Evolutionary conservation across 2,113 vertebrate genomes (phyloP).

Genomic region (Genyomyrus donnyi): DNA sequence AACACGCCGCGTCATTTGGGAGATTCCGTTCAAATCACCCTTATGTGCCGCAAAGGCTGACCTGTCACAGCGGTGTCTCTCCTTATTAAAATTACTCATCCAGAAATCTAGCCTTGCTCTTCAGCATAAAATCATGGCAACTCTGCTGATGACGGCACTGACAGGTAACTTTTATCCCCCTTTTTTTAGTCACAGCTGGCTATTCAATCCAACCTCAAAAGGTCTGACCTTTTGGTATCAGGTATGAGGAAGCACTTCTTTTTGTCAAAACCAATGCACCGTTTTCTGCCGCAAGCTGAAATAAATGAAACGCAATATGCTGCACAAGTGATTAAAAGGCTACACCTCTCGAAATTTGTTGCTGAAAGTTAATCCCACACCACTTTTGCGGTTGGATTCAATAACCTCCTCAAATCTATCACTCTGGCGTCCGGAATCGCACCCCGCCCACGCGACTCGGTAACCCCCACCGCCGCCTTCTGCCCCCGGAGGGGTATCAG

Average conservation of each 20-base stretch:
- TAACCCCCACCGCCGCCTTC: background rate
- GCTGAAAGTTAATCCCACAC: background rate
- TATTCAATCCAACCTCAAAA: background rate
- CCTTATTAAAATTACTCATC: background rate
- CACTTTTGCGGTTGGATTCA: constrained; percentile 8
- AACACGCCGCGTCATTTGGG: background rate
- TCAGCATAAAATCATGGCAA: background rate
- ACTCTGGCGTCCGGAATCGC: background rate
- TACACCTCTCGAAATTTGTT: constrained; percentile 8
- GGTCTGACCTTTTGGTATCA: constrained; percentile 8
- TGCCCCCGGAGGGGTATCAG: background rate
- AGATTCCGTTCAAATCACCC: background rate
- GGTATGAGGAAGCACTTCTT: background rate
- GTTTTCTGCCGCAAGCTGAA: background rate
- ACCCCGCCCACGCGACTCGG: background rate
- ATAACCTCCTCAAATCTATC: background rate
- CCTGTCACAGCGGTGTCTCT: background rate
- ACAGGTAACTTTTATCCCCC: background rate
- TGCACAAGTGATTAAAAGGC: constrained; percentile 5
- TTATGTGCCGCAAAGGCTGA: background rate
- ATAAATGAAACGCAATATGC: constrained; percentile 13
- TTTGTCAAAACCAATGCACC: background rate
- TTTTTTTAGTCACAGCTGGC: background rate
- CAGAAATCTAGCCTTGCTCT: background rate
- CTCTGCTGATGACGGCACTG: background rate